Evolutionary conservation across 2,888 invertebrate genomes (phyloP).

Genomic region (Eupithecia tripunctaria): DNA sequence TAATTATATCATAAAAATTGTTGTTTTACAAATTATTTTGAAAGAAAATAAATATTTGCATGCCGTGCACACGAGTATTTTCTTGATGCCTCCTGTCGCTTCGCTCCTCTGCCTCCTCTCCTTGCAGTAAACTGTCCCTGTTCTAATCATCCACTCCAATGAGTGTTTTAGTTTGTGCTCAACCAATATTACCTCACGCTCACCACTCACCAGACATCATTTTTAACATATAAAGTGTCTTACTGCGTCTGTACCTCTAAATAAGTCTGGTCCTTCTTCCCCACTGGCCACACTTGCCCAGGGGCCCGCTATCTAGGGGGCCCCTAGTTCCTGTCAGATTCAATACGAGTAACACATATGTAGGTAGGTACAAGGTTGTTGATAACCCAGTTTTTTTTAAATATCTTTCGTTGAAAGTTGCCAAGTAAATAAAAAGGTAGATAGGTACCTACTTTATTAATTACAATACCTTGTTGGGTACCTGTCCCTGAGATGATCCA

Average conservation of each 20-base stretch:
- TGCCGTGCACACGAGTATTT: conserved; percentile 73
- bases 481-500: no score
- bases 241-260: neutral
- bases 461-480: no score
- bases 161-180: neutral
- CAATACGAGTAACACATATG: no score
- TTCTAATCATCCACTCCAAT: neutral
- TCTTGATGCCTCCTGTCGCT: conserved; percentile 38
- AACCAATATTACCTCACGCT: neutral
- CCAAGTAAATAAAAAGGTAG: no score
- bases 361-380: no score
- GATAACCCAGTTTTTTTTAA: no score
- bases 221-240: neutral
- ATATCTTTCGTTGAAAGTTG: no score
- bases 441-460: no score
- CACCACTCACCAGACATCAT: neutral
- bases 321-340: neutral
- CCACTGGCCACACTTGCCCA: neutral
- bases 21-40: conserved; percentile 83
- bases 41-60: conserved; percentile 80
- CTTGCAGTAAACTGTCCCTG: neutral
- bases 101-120: neutral
- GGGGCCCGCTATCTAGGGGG: neutral
- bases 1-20: conserved; percentile 67
- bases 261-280: neutral